Conservation (phyloP, 2,797 vertebrate species). For the Chaetodon trifasciatus region DNA sequence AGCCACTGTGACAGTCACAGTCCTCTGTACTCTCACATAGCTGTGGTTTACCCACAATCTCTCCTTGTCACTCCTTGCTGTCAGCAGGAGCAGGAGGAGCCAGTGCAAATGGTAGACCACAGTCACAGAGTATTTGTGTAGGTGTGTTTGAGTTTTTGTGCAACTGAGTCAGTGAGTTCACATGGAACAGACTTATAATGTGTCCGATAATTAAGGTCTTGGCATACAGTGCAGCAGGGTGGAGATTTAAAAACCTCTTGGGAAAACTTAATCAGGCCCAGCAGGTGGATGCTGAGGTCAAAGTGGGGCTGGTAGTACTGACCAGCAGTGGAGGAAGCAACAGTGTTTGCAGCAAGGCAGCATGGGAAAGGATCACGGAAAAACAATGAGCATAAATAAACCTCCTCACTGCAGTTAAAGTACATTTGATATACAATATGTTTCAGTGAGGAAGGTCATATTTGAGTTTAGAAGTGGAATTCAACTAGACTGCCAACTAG, state of each 20-base stretch:
- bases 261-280: constrained; percentile 36
- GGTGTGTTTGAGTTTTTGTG: constrained; percentile 26
- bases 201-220: constrained; percentile 37
- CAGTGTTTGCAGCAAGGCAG: constrained; percentile 3
- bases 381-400: not conserved
- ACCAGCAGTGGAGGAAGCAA: not conserved
- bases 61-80: constrained; percentile 35
- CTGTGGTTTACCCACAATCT: constrained; percentile 57
- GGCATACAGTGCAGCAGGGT: constrained; percentile 20
- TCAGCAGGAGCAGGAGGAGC: constrained; percentile 43
- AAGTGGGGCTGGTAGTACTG: constrained; percentile 1
- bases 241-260: constrained; percentile 9
- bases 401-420: not conserved
- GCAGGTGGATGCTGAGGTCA: constrained; percentile 35
- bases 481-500: not conserved
- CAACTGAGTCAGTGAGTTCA: constrained; percentile 20
- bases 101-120: constrained; percentile 38
- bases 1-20: constrained; percentile 34
- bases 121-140: constrained; percentile 4
- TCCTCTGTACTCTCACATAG: constrained; percentile 36
- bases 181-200: constrained; percentile 13
- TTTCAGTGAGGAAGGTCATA: not conserved
- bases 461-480: constrained; percentile 2
- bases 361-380: not conserved
- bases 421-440: not conserved